These are phyloP conservation scores for Melinaea menophilus DNA, from an alignment of 2,888 invertebrate species.

Conservation along the genomic window DNA sequence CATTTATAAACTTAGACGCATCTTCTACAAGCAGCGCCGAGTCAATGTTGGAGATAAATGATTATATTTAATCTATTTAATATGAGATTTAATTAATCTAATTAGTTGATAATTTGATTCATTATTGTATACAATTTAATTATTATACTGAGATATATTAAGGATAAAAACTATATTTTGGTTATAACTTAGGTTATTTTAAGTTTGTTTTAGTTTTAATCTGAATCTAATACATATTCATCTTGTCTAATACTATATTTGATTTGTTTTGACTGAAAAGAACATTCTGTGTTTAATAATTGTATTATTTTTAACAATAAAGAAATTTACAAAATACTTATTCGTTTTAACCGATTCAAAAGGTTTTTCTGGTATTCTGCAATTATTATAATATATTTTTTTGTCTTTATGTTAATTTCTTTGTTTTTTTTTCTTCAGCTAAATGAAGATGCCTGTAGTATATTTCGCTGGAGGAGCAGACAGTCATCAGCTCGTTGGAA, in stretches of 20 bases:
- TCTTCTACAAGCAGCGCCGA: slow-evolving; percentile 24
- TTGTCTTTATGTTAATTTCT: not conserved
- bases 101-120: too few relatives aligned
- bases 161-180: not conserved
- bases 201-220: not conserved
- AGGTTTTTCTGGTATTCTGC: not conserved
- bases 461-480: slow-evolving; percentile 20
- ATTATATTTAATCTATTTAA: not conserved
- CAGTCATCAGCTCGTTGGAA: slow-evolving; percentile 24
- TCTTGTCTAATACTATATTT: too few relatives aligned
- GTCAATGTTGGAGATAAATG: not conserved
- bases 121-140: too few relatives aligned
- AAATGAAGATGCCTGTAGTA: slow-evolving; percentile 8
- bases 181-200: not conserved
- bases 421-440: slow-evolving; percentile 11
- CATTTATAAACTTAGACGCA: slow-evolving; percentile 30
- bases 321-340: too few relatives aligned
- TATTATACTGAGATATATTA: not conserved
- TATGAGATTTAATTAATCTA: not conserved
- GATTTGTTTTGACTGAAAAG: too few relatives aligned
- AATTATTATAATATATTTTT: not conserved
- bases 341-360: too few relatives aligned
- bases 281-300: too few relatives aligned
- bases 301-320: too few relatives aligned
- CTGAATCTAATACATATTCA: too few relatives aligned